phyloP scores from a whole-genome alignment of 2,797 vertebrate genomes.

The Danio aesculapii region DNA sequence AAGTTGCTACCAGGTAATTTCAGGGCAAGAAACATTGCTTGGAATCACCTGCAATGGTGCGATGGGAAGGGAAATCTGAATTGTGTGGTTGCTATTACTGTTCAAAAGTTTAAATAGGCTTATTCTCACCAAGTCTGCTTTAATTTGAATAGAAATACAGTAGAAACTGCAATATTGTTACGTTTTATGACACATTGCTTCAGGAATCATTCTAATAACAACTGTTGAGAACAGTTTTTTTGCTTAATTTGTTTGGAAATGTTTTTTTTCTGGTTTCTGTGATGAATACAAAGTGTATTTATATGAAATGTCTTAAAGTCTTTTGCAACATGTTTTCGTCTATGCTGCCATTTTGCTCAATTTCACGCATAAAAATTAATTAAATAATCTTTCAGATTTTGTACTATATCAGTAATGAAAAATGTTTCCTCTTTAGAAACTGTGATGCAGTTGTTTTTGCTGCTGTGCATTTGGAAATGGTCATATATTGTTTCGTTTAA shows the following conservation, averaged over 20 bases:
- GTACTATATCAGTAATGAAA: too few relatives aligned
- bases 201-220: not conserved
- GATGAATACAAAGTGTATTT: not conserved
- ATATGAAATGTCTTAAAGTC: not conserved
- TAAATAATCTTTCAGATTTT: not conserved
- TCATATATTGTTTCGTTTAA: not conserved
- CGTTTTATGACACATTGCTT: not conserved
- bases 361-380: not conserved
- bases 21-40: slow-evolving; percentile 24
- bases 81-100: not conserved
- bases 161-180: not conserved
- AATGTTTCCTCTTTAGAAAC: too few relatives aligned
- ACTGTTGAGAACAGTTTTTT: not conserved
- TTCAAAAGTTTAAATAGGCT: not conserved
- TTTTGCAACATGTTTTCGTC: not conserved
- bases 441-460: too few relatives aligned
- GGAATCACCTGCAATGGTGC: slow-evolving; percentile 32
- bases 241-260: not conserved
- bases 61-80: slow-evolving; percentile 50
- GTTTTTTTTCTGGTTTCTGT: not conserved
- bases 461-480: too few relatives aligned
- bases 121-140: not conserved
- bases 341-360: not conserved
- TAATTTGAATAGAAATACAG: too few relatives aligned
- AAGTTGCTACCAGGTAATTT: slow-evolving; percentile 24